phyloP scores from a whole-genome alignment of 2,888 invertebrate species.

The Unio delphinus region DNA sequence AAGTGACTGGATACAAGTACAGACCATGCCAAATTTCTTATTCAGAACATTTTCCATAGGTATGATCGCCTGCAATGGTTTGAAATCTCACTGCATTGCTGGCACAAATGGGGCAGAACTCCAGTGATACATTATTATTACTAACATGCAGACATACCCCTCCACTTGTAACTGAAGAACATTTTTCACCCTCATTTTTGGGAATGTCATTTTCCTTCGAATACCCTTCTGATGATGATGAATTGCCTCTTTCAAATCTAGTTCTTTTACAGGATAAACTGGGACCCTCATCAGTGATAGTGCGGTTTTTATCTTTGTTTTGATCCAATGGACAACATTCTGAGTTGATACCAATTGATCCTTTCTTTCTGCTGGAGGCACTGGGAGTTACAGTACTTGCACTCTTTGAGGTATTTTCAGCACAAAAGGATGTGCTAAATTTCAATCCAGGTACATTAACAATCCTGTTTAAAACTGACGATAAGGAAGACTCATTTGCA shows the following conservation, averaged over 20 bases:
- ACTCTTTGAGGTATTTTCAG: neutral
- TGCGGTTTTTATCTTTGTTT: conserved; percentile 6
- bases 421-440: conserved; percentile 31
- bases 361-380: no score
- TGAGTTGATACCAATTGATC: no score
- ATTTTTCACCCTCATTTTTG: neutral
- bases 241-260: no score
- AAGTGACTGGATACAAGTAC: neutral
- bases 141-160: conserved; percentile 50
- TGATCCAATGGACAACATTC: conserved; percentile 5
- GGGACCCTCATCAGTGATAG: no score
- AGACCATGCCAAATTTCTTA: neutral
- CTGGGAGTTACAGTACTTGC: no score
- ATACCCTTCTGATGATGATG: no score
- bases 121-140: conserved; percentile 41
- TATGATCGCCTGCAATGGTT: conserved; percentile 33
- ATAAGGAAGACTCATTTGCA: conserved; percentile 45
- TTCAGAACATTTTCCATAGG: conserved; percentile 18
- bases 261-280: no score
- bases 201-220: no score
- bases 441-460: conserved; percentile 38
- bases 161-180: conserved; percentile 8
- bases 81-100: conserved; percentile 26
- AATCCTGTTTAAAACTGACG: conserved; percentile 36
- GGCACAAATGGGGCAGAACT: conserved; percentile 42